Base-by-base conservation (phyloP, 2,888 invertebrate species). In the Panorpa germanica region DNA sequence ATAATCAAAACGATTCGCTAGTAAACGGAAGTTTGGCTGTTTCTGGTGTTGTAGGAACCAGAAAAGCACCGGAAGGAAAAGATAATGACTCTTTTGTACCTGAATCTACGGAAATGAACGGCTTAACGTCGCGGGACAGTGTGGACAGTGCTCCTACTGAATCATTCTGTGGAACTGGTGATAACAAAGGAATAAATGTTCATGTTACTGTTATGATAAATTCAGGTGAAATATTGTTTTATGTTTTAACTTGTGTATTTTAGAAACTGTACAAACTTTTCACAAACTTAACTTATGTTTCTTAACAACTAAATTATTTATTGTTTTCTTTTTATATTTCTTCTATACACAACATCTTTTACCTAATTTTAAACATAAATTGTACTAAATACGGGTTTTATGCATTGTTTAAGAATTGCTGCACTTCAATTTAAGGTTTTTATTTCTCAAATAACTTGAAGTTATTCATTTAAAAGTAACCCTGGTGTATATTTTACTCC, bases 101-200 rank as follows among this genome's bases (percentile, higher is more conserved):
- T 29, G 66, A 65, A 46, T 68, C 70, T 46, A 57, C 50, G 34
- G 50, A 61, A 28, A 49, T 66, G 45, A 64, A 69, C 42, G 35
- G 48, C 44, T 58, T 59, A 46, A 59, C 59, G 47, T 58, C 58
- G 38, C 52, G 57, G 45, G 47, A 52, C 34, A 59, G 62, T 31
- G 60, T 60, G 42, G 57, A 63, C 37, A 45, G 45, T 13, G 55
- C 57, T 22, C 57, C 59, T 32, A 60, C 65, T 35, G 43, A 39
- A 27, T 35, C 39, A 38, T 51, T 53, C 40, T 50, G 56, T 40
- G 52, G 57, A 28, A 54, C 56, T 37, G 65, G 64, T 47, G 66
- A 76, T 59, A 82, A 82, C 62, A 81, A 80, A 52, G 83, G 82
- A 64, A 81, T 77, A 60, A 80, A 77, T 65, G 80, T 78, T 53